phyloP scores from a whole-genome alignment of 2,113 vertebrate genomes.

The Shinisaurus crocodilurus region DNA sequence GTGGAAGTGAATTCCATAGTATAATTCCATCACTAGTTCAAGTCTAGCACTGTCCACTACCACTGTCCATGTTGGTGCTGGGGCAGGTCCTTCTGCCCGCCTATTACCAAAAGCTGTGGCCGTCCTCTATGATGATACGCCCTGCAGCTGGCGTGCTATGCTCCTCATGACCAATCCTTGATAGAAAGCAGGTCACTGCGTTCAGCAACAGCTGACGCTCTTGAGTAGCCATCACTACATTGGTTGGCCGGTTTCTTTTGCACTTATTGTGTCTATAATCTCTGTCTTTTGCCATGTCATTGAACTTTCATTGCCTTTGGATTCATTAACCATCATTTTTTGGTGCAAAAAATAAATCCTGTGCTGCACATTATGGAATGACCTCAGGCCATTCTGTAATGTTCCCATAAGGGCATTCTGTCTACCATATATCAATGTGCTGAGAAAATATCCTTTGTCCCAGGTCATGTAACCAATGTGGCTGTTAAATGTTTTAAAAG shows the following conservation, averaged over 20 bases:
- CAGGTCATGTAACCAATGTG: slow-evolving; percentile 66
- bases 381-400: slow-evolving; percentile 58
- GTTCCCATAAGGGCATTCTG: slow-evolving; percentile 68
- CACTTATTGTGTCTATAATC: slow-evolving; percentile 42
- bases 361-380: slow-evolving; percentile 50
- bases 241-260: slow-evolving; percentile 41
- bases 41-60: background rate
- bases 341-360: slow-evolving; percentile 50
- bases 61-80: background rate
- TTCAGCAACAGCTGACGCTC: background rate
- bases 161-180: background rate
- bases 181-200: background rate
- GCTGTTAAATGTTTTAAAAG: slow-evolving; percentile 76
- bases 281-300: slow-evolving; percentile 59
- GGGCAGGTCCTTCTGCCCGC: background rate
- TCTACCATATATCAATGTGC: slow-evolving; percentile 64
- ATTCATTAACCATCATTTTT: slow-evolving; percentile 72
- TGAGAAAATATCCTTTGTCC: slow-evolving; percentile 74
- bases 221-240: background rate
- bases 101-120: background rate
- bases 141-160: no score
- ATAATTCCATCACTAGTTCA: no score
- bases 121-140: no score
- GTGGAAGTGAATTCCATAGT: no score
- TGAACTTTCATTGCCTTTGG: slow-evolving; percentile 63